phyloP scores from a whole-genome alignment of 1,140 invertebrate genomes.

The Tribolium madens region DNA sequence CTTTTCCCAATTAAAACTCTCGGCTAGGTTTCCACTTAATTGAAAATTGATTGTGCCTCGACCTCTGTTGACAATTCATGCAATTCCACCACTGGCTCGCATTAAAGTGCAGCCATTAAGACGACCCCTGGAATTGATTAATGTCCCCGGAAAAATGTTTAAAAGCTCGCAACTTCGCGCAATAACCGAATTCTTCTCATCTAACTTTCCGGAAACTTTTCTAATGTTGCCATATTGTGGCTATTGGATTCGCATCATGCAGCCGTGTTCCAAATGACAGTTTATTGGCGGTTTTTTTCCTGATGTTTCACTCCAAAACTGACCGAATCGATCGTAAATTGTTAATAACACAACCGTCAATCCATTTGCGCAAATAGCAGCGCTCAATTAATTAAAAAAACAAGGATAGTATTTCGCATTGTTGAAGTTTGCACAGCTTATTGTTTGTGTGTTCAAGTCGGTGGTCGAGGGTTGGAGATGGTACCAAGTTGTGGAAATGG shows the following conservation, averaged over 20 bases:
- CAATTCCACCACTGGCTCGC: neutral
- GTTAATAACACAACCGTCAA: constrained; percentile 1
- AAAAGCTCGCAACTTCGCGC: neutral
- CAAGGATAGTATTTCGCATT: neutral
- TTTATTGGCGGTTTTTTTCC: neutral
- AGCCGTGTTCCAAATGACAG: constrained; percentile 45
- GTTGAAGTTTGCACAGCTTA: constrained; percentile 16
- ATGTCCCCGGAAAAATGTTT: neutral
- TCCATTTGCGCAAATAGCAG: neutral
- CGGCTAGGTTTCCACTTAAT: neutral
- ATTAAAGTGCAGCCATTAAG: neutral
- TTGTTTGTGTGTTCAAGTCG: constrained; percentile 27
- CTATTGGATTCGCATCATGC: constrained; percentile 42
- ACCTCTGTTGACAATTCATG: neutral
- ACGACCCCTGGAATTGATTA: neutral
- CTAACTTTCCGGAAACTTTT: constrained; percentile 45
- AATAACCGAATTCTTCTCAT: constrained; percentile 30
- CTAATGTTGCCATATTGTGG: constrained; percentile 46
- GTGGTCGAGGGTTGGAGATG: constrained; percentile 19
- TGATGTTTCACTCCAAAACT: constrained; percentile 1
- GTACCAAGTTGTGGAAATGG: constrained; percentile 41
- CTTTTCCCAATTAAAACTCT: neutral
- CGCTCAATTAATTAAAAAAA: constrained; percentile 12
- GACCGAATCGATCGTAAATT: neutral
- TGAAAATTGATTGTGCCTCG: neutral